phyloP scores from a whole-genome alignment of 1,140 invertebrate species.

The Dufourea novaeangliae region DNA sequence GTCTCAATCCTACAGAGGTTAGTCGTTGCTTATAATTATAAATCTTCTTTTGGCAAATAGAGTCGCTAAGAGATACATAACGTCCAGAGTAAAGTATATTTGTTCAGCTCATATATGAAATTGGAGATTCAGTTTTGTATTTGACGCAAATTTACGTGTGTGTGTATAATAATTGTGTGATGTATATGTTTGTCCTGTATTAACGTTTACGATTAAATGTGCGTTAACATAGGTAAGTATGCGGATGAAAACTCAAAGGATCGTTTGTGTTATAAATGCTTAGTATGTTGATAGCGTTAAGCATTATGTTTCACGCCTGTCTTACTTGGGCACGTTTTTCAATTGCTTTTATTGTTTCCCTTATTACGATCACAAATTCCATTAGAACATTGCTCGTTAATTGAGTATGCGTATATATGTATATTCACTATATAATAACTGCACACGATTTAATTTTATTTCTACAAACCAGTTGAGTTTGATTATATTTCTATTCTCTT shows the following conservation, averaged over 20 bases:
- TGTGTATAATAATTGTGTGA: slow-evolving; percentile 21
- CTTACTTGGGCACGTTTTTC: background rate
- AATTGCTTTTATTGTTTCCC: slow-evolving; percentile 29
- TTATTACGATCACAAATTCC: background rate
- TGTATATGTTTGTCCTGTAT: slow-evolving; percentile 16
- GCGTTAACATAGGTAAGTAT: slow-evolving; percentile 50
- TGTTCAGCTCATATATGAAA: slow-evolving; percentile 29
- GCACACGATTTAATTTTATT: background rate
- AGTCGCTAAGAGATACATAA: slow-evolving; percentile 11
- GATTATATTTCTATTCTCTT: background rate
- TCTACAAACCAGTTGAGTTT: background rate
- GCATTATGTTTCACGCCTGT: slow-evolving; percentile 20
- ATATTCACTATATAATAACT: slow-evolving; percentile 1
- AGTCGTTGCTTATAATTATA: slow-evolving; percentile 66
- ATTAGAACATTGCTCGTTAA: slow-evolving; percentile 11
- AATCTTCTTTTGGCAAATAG: slow-evolving; percentile 4
- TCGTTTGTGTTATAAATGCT: slow-evolving; percentile 21
- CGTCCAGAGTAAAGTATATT: slow-evolving; percentile 9
- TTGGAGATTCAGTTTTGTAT: slow-evolving; percentile 7
- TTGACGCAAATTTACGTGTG: slow-evolving; percentile 18
- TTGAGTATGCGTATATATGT: background rate
- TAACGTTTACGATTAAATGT: slow-evolving; percentile 37
- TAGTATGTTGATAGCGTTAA: slow-evolving; percentile 28
- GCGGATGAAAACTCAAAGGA: background rate
- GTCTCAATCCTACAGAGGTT: slow-evolving; percentile 80